Percentiles rank a stretch among this genome's conserved stretches.
These are phyloP conservation scores for Abrostola tripartita DNA, from an alignment of 2,888 invertebrate genomes.

Conservation along the genomic window DNA sequence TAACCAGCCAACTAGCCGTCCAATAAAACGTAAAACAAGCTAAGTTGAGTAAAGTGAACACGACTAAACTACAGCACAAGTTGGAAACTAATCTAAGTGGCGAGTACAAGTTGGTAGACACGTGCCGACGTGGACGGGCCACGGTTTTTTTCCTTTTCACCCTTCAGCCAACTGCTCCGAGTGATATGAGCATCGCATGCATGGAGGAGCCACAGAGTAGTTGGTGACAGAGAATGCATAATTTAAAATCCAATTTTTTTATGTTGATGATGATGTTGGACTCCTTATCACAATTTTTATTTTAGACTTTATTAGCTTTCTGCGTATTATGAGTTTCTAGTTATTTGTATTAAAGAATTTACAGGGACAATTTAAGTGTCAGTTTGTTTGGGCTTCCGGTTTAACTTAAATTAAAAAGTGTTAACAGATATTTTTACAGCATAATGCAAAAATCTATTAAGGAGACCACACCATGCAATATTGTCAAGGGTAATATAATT, in stretches of 20 bases:
- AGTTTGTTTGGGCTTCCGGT: no score
- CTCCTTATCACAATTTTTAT: background rate
- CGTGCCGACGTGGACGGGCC: constrained; percentile 75
- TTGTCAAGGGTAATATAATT: no score
- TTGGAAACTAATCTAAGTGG: constrained; percentile 86
- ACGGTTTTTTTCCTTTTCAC: constrained; percentile 75
- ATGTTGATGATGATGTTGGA: background rate
- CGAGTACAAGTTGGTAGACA: constrained; percentile 82
- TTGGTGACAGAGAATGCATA: constrained; percentile 33
- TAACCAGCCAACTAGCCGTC: constrained; percentile 15
- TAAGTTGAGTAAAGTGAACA: constrained; percentile 37
- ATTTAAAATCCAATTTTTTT: background rate
- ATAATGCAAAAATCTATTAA: no score
- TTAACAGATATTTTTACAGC: no score
- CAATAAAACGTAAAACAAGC: constrained; percentile 46
- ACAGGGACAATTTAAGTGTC: no score
- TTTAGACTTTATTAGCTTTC: no score
- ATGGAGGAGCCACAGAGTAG: constrained; percentile 71
- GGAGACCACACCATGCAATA: no score
- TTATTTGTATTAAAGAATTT: background rate
- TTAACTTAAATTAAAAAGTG: no score
- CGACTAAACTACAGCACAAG: constrained; percentile 57
- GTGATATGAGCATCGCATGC: constrained; percentile 87
- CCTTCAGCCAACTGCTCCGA: constrained; percentile 72
- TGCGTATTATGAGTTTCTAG: background rate